Conservation (phyloP, 2,888 invertebrate genomes). For the Pristionchus maxplancki region DNA sequence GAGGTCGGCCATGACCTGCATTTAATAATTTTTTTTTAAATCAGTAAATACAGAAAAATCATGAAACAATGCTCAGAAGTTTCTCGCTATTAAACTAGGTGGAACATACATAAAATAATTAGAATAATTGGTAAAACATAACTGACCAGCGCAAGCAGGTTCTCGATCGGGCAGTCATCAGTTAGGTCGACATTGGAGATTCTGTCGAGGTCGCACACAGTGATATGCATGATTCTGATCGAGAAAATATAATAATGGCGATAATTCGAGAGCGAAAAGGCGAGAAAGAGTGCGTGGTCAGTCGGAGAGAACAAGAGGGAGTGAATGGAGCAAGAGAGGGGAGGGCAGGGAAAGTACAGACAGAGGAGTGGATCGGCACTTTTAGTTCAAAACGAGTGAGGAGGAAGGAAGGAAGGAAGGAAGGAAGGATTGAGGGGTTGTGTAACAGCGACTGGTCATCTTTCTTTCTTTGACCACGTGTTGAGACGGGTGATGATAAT, state of each 20-base stretch:
- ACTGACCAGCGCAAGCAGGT: conserved; percentile 55
- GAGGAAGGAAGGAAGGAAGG: background rate
- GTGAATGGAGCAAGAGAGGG: background rate
- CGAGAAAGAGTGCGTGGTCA: background rate
- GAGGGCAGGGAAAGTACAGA: conserved; percentile 9
- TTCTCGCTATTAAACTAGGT: too few relatives aligned
- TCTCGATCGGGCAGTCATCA: conserved; percentile 63
- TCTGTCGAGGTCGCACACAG: conserved; percentile 55
- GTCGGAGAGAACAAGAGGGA: background rate
- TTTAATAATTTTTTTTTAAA: background rate
- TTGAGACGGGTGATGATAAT: background rate
- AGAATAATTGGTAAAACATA: background rate
- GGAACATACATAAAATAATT: background rate
- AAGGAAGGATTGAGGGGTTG: background rate
- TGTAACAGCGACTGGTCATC: background rate
- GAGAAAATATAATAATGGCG: background rate
- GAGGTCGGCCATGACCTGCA: conserved; percentile 32
- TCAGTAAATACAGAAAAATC: too few relatives aligned
- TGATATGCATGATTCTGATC: conserved; percentile 53
- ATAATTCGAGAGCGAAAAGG: background rate
- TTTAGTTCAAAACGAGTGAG: conserved; percentile 28
- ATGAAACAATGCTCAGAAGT: too few relatives aligned
- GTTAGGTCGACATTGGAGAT: conserved; percentile 55
- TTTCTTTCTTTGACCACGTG: background rate
- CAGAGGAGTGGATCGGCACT: background rate